Conservation (phyloP, 2,797 vertebrate species). For the Halcyon smyrnensis region DNA sequence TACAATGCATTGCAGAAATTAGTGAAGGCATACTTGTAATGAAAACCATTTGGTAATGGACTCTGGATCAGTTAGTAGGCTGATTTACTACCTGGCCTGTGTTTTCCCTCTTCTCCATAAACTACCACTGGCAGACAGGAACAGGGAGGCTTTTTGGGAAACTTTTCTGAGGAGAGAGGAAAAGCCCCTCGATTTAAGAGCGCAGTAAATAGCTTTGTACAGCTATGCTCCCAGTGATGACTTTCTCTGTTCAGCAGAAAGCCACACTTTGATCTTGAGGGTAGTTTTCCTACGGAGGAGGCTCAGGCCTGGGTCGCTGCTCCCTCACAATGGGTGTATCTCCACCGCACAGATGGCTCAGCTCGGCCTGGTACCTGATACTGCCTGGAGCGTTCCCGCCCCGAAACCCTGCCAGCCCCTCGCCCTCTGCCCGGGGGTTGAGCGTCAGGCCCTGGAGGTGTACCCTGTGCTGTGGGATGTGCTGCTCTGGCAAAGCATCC, state of each 20-base stretch:
- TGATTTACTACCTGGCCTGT: conserved; percentile 38
- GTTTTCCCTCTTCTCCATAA: neutral
- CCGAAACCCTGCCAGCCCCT: neutral
- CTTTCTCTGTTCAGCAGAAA: neutral
- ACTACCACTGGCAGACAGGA: neutral
- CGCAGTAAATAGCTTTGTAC: neutral
- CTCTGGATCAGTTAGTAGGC: conserved; percentile 27
- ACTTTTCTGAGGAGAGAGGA: neutral
- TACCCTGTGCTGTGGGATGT: neutral
- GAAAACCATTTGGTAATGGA: conserved; percentile 51
- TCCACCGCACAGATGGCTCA: neutral
- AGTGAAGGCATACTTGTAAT: conserved; percentile 44
- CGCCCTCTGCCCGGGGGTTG: neutral
- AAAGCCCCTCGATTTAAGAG: neutral
- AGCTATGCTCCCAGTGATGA: neutral
- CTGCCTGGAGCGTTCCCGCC: fast-evolving
- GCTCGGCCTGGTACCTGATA: neutral
- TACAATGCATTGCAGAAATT: conserved; percentile 54
- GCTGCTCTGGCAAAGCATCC: neutral
- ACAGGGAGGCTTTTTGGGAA: neutral
- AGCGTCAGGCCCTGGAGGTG: neutral
- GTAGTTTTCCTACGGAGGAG: neutral
- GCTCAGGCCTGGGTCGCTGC: neutral
- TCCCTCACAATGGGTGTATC: neutral
- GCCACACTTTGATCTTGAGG: neutral